Evolutionary conservation across 2,888 invertebrate species (phyloP).

Genomic region (Myathropa florea): DNA sequence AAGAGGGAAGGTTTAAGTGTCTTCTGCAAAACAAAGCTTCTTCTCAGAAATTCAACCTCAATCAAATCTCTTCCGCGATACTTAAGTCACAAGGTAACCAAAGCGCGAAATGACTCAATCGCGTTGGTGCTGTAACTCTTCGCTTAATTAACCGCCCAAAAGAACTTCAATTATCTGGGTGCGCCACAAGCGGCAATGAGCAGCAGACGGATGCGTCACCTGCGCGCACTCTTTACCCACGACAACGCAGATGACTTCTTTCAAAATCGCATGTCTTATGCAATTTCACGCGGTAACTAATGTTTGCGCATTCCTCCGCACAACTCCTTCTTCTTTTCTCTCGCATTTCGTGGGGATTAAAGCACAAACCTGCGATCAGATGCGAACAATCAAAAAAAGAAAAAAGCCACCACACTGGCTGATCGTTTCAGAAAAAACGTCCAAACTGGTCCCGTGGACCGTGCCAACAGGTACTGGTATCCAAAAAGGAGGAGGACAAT

Average conservation of each 20-base stretch:
- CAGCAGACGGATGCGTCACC: constrained; percentile 20
- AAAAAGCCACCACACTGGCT: background rate
- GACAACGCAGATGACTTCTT: background rate
- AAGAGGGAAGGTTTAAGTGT: too few relatives aligned
- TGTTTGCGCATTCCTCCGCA: background rate
- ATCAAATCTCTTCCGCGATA: background rate
- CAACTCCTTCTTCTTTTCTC: background rate
- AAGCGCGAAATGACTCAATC: constrained; percentile 18
- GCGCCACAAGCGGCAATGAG: background rate
- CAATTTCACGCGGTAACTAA: background rate
- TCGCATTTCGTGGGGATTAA: background rate
- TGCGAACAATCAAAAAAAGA: background rate
- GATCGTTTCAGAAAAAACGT: background rate
- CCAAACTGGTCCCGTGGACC: background rate
- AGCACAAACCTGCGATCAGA: background rate
- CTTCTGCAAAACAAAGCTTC: too few relatives aligned
- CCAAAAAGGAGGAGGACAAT: background rate
- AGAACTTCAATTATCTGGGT: constrained; percentile 21
- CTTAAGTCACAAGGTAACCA: background rate
- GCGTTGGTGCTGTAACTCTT: constrained; percentile 20
- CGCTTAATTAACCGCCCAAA: constrained; percentile 1
- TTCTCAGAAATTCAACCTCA: too few relatives aligned
- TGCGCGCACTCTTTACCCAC: background rate
- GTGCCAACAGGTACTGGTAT: constrained; percentile 13
- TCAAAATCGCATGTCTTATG: constrained; percentile 37